Evolutionary conservation across 2,888 invertebrate species (phyloP), one percentile per base, ranked within the genome.

Genomic region (Listrodromus nycthemerus): DNA sequence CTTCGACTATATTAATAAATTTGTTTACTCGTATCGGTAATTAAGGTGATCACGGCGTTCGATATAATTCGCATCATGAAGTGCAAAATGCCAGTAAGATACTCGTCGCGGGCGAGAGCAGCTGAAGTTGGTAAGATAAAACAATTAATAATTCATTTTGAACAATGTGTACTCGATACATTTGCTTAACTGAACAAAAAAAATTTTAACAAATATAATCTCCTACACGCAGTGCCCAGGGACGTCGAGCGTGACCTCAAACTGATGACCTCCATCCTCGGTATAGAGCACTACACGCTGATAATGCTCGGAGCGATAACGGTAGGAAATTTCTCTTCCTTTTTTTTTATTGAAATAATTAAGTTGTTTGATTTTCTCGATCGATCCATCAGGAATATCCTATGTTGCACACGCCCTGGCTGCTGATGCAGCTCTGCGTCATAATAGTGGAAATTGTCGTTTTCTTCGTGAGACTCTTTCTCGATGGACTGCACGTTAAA

Each of bases 401-500:
- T 2, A 91, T 93, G 91, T 80, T 93, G 19, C 89, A 92, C 84
- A 90, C 89, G 0, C 93, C 93, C 0, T 93, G 93, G 93, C 86
- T 93, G 6, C 84, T 93, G 71, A 93, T 93, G 92, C 93, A 93
- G 65, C 83, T 92, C 8, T 92, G 92, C 86, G 90, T 93, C 8
- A 91, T 93, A 65, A 90, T 91, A 74, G 88, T 93, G 33, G 93
- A 93, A 85, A 80, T 92, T 13, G 80, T 90, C 52, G 88, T 92
- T 19, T 93, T 93, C 84, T 88, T 91, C 33, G 91, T 91, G 8
- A 87, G 90, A 65, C 81, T 93, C 16, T 90, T 93, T 80, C 66
- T 92, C 76, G 92, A 93, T 67, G 93, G 93, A 27, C 87, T 93
- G 73, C 91, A 92, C 75, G 58, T 93, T 21, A 91, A 91, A 70